Base-by-base conservation (phyloP, 2,888 invertebrate genomes). In the Diabrotica balteata region DNA sequence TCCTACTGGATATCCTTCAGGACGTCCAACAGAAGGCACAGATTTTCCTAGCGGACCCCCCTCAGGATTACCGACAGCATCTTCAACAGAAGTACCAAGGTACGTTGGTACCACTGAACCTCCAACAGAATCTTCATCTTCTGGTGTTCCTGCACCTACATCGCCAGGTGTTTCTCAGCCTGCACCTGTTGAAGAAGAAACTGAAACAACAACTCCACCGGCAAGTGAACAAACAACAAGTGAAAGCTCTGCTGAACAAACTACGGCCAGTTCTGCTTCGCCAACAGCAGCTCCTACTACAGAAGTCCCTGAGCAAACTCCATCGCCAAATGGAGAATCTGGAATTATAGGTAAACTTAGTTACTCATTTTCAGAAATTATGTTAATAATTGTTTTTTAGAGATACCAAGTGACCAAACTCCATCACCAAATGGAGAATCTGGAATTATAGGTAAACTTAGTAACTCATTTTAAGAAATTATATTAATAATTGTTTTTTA, bases 1-100 rank as follows among this genome's bases (percentile, higher is more conserved):
- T 49, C 68, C 75, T n/a, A 69, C 63, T 42, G 70, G 68, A 49
- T 68, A 63, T 49, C 66, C 74, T 11, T 68, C 68, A 22, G 58
- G 47, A 57, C 55, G 44, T 8, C 63, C 69, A 32, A 32, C 32
- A 4, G 32, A 4, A 32, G 4, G 32, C 47, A 53, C 22, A 3
- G 45, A 11, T 50, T 51, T 57, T 32, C 65, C 60, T 45, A 60
- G 66, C 9, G 60, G 54, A 22, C 46, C 32, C n/a, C 66, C 61
- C 7, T 47, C 59, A 45, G 63, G 7, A 22, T 11, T 46, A 42
- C 60, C 60, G 7, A 57, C 66, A 22, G 63, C 63, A 22, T 64
- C 49, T 8, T 45, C 58, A 43, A 57, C 63, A 42, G 55, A 53
- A 59, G 11, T n/a, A 17, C 67, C 68, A n/a, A 59, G 57, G 10